Percentiles rank a stretch among this genome's conserved stretches.
These are phyloP conservation scores for Drosophila bipectinata DNA, from an alignment of 1,140 invertebrate genomes.

Conservation along the genomic window DNA sequence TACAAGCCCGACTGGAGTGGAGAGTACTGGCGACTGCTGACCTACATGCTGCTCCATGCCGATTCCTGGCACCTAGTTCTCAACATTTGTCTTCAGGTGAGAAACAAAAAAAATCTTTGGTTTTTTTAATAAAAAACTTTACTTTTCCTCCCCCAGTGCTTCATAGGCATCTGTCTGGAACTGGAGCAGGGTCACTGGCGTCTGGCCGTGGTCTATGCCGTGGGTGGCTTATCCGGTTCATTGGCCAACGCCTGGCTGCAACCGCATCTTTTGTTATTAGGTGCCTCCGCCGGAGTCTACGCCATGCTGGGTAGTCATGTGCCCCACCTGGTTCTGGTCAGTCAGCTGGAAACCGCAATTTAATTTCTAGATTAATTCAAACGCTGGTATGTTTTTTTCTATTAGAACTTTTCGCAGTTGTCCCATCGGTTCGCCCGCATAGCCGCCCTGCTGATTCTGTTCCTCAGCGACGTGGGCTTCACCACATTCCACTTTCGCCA, in stretches of 20 bases:
- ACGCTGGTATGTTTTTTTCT: slow-evolving; percentile 37
- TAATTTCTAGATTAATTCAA: slow-evolving; percentile 44
- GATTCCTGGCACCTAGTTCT: slow-evolving; percentile 87
- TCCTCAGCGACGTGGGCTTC: slow-evolving; percentile 86
- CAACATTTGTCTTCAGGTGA: slow-evolving; percentile 86
- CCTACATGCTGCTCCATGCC: slow-evolving; percentile 93
- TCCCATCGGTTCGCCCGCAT: slow-evolving; percentile 86
- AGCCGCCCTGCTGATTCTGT: slow-evolving; percentile 86
- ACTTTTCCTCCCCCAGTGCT: slow-evolving; percentile 84
- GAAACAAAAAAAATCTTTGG: slow-evolving; percentile 1
- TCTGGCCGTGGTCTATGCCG: slow-evolving; percentile 88
- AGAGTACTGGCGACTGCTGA: slow-evolving; percentile 90
- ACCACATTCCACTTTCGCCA: slow-evolving; percentile 74
- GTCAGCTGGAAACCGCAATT: slow-evolving; percentile 75
- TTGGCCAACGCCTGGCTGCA: slow-evolving; percentile 92
- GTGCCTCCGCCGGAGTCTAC: slow-evolving; percentile 97
- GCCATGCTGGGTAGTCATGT: slow-evolving; percentile 95
- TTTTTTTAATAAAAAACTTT: neutral
- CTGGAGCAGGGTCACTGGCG: slow-evolving; percentile 92
- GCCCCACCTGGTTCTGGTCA: slow-evolving; percentile 94
- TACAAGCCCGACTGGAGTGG: slow-evolving; percentile 88
- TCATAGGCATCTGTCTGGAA: slow-evolving; percentile 90
- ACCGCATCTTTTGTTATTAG: slow-evolving; percentile 91
- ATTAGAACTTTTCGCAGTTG: slow-evolving; percentile 87
- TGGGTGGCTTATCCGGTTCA: slow-evolving; percentile 89